A percentile compares a stretch with the other conserved stretches of the same genome.
Evolutionary conservation across 2,113 vertebrate genomes (phyloP).

Genomic region (Tachycineta bicolor): DNA sequence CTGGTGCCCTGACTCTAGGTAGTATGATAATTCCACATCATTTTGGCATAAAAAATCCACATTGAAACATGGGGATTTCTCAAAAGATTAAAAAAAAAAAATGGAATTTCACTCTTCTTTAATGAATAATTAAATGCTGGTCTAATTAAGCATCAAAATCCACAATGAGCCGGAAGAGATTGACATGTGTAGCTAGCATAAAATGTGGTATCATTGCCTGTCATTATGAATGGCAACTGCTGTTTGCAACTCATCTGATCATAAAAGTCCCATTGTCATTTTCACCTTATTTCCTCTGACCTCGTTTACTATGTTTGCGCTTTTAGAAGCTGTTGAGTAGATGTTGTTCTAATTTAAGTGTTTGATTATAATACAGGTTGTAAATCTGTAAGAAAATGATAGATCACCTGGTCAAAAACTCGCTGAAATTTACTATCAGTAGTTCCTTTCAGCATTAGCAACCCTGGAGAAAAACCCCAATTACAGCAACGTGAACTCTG

Average conservation of each 20-base stretch:
- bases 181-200: background rate
- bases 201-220: background rate
- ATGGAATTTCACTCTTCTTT: background rate
- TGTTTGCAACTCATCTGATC: background rate
- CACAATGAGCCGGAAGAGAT: background rate
- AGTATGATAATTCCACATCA: background rate
- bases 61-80: background rate
- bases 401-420: background rate
- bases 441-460: background rate
- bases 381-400: background rate
- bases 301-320: rapidly evolving
- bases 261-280: background rate
- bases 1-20: background rate
- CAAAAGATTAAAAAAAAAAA: background rate
- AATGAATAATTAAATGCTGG: background rate
- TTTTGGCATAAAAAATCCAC: background rate
- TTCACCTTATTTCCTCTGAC: background rate
- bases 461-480: background rate
- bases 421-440: background rate
- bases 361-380: background rate
- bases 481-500: background rate
- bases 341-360: background rate
- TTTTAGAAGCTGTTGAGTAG: background rate
- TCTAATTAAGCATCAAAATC: background rate
- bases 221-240: background rate